These are phyloP conservation scores for Synaphobranchus kaupii DNA, from an alignment of 2,797 vertebrate species.

Conservation along the genomic window DNA sequence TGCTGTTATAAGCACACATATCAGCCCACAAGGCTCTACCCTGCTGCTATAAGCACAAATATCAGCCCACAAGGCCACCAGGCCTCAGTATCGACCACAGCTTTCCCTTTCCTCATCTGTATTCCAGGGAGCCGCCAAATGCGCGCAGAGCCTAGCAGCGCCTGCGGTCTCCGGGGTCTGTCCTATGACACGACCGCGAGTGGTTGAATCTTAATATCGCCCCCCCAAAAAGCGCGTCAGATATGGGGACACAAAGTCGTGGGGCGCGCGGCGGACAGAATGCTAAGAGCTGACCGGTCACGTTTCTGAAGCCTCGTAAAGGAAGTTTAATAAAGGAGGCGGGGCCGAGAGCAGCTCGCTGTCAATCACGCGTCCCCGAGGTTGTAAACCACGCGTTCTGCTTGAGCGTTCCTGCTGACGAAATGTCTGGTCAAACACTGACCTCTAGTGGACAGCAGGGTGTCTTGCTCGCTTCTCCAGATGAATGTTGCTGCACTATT, in stretches of 20 bases:
- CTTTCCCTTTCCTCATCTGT: not conserved
- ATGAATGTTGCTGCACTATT: not conserved
- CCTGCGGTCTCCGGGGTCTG: not conserved
- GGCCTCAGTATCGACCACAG: not conserved
- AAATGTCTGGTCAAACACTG: slow-evolving; percentile 8
- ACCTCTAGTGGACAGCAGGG: not conserved
- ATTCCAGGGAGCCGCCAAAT: not conserved
- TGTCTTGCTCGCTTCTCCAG: not conserved
- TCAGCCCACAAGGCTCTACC: too few relatives aligned
- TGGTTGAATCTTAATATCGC: not conserved
- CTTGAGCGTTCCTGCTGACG: not conserved
- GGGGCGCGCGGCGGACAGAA: not conserved
- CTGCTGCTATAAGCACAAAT: too few relatives aligned
- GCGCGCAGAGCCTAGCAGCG: not conserved
- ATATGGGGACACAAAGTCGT: not conserved
- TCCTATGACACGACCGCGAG: not conserved
- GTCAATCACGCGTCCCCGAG: not conserved
- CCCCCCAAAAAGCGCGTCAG: not conserved
- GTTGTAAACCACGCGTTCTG: not conserved
- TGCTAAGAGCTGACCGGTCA: not conserved
- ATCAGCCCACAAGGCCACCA: not conserved
- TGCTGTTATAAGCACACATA: too few relatives aligned
- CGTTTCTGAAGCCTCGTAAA: not conserved
- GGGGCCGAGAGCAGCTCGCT: not conserved
- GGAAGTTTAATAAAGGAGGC: not conserved